Evolutionary conservation across 2,113 vertebrate genomes (phyloP).

Genomic region (Amphilophus citrinellus): DNA sequence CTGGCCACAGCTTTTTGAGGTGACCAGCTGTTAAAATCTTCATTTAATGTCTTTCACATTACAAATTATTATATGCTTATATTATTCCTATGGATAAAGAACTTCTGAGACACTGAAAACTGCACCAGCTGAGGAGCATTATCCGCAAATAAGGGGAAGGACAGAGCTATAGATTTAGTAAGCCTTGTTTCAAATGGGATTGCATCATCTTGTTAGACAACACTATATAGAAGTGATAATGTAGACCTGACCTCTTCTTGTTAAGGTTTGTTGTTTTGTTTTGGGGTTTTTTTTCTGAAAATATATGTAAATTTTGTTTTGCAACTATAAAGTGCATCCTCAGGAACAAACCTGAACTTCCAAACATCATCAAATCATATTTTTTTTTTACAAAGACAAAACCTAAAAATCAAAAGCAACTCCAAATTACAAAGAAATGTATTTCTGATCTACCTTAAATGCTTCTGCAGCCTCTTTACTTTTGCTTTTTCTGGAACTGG

Average conservation of each 20-base stretch:
- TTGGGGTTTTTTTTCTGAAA: neutral
- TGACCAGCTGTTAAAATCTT: too few species aligned
- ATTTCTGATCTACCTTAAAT: neutral
- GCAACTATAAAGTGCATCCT: neutral
- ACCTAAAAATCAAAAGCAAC: neutral
- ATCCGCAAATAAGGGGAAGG: neutral
- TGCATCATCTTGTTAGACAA: neutral
- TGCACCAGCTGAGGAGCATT: neutral
- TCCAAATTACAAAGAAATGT: neutral
- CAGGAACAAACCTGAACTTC: neutral
- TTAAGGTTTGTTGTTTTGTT: neutral
- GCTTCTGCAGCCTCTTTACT: neutral
- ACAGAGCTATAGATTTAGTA: neutral
- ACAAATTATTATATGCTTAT: neutral
- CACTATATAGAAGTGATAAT: neutral
- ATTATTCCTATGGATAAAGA: neutral
- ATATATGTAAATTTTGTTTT: neutral
- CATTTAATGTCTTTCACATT: neutral
- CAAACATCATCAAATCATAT: neutral
- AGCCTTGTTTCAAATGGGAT: neutral
- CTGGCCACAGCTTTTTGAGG: too few species aligned
- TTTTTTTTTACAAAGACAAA: neutral
- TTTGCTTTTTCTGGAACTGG: neutral
- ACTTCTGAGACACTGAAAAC: neutral
- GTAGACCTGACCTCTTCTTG: neutral